Evolutionary conservation across 2,113 vertebrate species (phyloP), one percentile per base, ranked within the genome.

Genomic region (Pampusana beccarii): DNA sequence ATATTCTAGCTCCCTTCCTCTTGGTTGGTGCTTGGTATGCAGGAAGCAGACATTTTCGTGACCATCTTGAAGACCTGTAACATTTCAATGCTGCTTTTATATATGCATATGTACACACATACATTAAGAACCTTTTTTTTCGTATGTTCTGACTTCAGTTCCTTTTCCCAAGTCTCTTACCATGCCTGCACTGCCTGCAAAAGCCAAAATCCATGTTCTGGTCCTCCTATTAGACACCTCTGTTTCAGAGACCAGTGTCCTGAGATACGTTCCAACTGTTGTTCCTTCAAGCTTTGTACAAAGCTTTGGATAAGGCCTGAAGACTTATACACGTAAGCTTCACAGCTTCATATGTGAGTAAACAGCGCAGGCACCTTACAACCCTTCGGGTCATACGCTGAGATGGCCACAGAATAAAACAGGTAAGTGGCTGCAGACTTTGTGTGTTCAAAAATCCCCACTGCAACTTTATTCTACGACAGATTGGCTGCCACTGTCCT

Each of bases 401-500:
- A 92, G 65, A 65, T 3, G 11, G 53, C 31, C 21, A 75, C 12
- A 72, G 38, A 75, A 57, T 50, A 50, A 57, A 81, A 48, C 18
- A 90, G 4, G 6, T 36, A 60, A 65, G 19, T 5, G 11, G 61
- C 16, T 81, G 26, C n/a, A 67, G 34, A 9, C 10, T 86, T 28
- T 34, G 3, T 1, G 0, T 31, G 25, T 31, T 88, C 24, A 70
- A 66, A 93, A 85, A 66, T 54, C 34, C 18, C 26, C 53, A 11
- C 4, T 62, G 18, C 12, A 54, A n/a, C 24, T 79, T 81, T 40
- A 18, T 54, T 50, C 48, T 26, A 13, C 8, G 24, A 50, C 71
- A 64, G 53, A 71, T 23, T 60, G 20, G 28, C 60, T 31, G 15
- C 25, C 25, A 77, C 12, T 0, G 0, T 14, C 5, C 17, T 69